Base-by-base conservation (phyloP, 2,113 vertebrate genomes). In the Noturus placidus region DNA sequence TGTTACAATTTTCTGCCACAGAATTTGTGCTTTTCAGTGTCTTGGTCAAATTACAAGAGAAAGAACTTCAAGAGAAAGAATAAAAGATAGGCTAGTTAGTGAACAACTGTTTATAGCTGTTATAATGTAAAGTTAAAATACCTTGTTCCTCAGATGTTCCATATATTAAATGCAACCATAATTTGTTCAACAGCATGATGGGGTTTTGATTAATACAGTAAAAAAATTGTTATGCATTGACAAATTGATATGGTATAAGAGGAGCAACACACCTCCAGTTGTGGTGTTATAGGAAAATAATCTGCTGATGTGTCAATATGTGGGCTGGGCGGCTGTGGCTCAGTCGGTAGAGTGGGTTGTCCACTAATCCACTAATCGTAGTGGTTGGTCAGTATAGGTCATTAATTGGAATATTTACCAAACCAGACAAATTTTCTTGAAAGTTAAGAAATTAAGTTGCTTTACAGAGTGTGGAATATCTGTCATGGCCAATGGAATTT, bases 351-450 rank as follows among this genome's bases (percentile, higher is more conserved):
- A n/a, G n/a, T n/a, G n/a, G n/a, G n/a, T n/a, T n/a, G n/a, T n/a
- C n/a, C n/a, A n/a, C n/a, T n/a, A n/a, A n/a, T n/a, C n/a, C n/a
- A n/a, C n/a, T n/a, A n/a, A n/a, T n/a, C n/a, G n/a, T n/a, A n/a
- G n/a, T n/a, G n/a, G n/a, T n/a, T n/a, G n/a, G n/a, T n/a, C n/a
- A n/a, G 84, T 35, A 11, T 87, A 83, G 89, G 89, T 90, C 17
- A 79, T 82, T 70, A n/a, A 38, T 56, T 46, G 83, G 67, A 84
- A 87, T 70, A 86, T 67, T 89, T 86, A 87, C 76, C 56, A 35
- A 67, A 87, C 74, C 76, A 91, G 90, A 54, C 5, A 11, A 57
- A 92, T 83, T 89, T 88, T 72, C 70, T 42, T 46, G 22, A 83
- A 82, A 84, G 50, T 88, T 57, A 59, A 61, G 65, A 57, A 76